Evolutionary conservation across 2,797 vertebrate species (phyloP), one percentile per base, ranked within the genome.

Genomic region (Falco novaeseelandiae): DNA sequence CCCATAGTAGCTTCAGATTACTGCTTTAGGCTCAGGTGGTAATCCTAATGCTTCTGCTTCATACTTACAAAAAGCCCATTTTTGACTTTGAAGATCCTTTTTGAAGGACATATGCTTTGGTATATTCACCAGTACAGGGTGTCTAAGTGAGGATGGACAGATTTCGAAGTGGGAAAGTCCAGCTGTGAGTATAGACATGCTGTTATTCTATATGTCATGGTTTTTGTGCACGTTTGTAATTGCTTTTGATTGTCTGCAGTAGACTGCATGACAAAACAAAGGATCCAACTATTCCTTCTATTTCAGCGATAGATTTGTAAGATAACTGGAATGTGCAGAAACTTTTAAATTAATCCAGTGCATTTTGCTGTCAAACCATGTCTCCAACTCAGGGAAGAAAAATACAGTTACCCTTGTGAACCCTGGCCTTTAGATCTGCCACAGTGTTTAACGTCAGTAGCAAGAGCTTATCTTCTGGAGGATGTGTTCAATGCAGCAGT

Each of bases 381-480:
- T 95, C 77, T 96, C 40, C 32, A 62, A 59, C 54, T 94, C n/a
- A 18, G 4, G 38, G 65, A 71, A 89, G 74, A 62, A 40, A 89
- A 81, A 22, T 84, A 54, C 40, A 51, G 54, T 93, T 82, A 42
- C 27, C 32, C 34, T 52, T 81, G 22, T 74, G 92, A 84, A 82
- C 70, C 93, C 30, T 70, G 55, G 17, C 66, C 66, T 95, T 93
- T 58, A 84, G 58, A 36, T 84, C 20, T 95, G 83, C 40, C 46
- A 2, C 25, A 17, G 27, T 8, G 3, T 76, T 87, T 90, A 55
- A 54, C 2, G 4, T 72, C 66, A 89, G 13, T 16, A 74, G 57
- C 72, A 84, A 79, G 78, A 67, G 18, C 18, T 90, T 90, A 48
- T 91, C 77, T 93, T 79, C 34, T 58, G 66, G 51, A 52, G 54